phyloP scores from a whole-genome alignment of 2,888 invertebrate genomes.

The Cantharis nigra region DNA sequence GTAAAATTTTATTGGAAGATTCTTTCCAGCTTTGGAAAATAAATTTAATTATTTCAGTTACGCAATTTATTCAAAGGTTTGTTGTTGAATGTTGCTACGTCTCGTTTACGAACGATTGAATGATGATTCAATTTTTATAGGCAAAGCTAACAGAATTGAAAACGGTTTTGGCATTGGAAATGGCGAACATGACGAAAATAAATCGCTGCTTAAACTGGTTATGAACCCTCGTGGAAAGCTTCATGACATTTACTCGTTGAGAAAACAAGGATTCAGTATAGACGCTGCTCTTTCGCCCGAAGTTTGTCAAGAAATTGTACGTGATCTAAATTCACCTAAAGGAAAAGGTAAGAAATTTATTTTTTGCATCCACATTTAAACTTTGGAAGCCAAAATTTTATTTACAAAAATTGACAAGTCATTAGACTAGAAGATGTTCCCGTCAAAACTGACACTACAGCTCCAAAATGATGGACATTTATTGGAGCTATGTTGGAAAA shows the following conservation, averaged over 20 bases:
- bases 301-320: constrained; percentile 76
- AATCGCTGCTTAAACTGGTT: constrained; percentile 69
- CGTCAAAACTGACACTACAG: no score
- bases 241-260: constrained; percentile 69
- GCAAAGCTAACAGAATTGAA: constrained; percentile 34
- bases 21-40: background rate
- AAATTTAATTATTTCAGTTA: background rate
- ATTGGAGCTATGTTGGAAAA: no score
- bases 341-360: constrained; percentile 68
- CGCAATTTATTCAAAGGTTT: background rate
- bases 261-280: constrained; percentile 67
- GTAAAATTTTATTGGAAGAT: background rate
- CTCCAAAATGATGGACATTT: no score
- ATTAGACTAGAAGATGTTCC: background rate
- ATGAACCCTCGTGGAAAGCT: constrained; percentile 79
- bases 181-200: constrained; percentile 49
- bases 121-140: constrained; percentile 14
- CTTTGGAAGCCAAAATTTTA: background rate
- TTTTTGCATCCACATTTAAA: background rate
- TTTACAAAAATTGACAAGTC: background rate
- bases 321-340: constrained; percentile 76
- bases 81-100: background rate
- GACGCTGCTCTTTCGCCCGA: constrained; percentile 71
- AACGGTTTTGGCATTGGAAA: constrained; percentile 30
- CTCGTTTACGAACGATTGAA: background rate